Evolutionary conservation across 2,113 vertebrate genomes (phyloP), one percentile per base, ranked within the genome.

Genomic region (Oryctolagus cuniculus): DNA sequence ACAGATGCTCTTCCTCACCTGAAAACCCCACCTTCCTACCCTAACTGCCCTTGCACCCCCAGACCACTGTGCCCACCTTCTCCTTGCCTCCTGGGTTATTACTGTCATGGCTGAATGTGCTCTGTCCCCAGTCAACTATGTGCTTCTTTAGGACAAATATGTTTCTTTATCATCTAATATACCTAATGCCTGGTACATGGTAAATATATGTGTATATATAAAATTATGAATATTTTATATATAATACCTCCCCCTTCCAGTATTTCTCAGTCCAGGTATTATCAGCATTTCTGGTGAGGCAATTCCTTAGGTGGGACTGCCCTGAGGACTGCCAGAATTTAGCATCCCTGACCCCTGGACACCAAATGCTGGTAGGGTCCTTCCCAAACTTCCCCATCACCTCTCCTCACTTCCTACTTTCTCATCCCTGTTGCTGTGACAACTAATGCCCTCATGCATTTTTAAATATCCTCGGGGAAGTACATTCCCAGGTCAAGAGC

Each of bases 21-120:
- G 8, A 82, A 80, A 63, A 44, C 21, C 10, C 66, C 22, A 4
- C 25, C n/a, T 44, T 10, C 24, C 49, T 34, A 16, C 36, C 34
- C 63, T 11, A 3, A 0, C 24, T 36, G 34, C 29, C 36, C 38
- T 6, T 22, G 1, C 2, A 29, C 0, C 36, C 19, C 10, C 25
- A 11, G 15, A 58, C 21, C 22, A 4, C 25, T 11, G n/a, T 63
- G 21, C 19, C 70, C 75, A 78, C 64, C 38, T 27, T 74, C 27
- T 77, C 49, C 27, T 49, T 44, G n/a, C 36, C 49, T 61, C 75
- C 66, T 4, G 27, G 31, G 29, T 55, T 19, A 34, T 19, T 63
- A 29, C 13, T 77, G 2, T 13, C 53, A 22, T 31, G 36, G 12
- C n/a, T 75, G 51, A 34, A 53, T 31, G 1, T 58, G 15, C 4